Evolutionary conservation across 2,113 vertebrate species (phyloP).

Genomic region (Ptilorrhoa leucosticta): DNA sequence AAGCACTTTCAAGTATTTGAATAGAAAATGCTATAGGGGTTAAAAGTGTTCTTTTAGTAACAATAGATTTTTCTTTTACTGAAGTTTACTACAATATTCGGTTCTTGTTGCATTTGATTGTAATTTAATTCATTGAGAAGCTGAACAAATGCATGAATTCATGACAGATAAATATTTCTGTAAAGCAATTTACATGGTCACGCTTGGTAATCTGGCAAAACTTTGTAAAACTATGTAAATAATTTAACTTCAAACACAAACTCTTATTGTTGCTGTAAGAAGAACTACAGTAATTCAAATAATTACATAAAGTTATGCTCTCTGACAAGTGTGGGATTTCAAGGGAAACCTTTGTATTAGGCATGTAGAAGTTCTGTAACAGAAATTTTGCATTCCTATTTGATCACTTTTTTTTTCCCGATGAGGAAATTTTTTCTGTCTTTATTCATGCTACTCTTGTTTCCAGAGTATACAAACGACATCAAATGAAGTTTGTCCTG

Average conservation of each 20-base stretch:
- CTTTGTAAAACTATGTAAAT: neutral
- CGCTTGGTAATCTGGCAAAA: neutral
- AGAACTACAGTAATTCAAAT: neutral
- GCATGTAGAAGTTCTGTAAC: neutral
- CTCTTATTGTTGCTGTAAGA: neutral
- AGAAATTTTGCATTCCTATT: neutral
- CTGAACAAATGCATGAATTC: neutral
- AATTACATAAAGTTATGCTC: neutral
- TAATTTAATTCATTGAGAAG: neutral
- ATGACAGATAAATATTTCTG: neutral
- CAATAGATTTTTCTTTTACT: neutral
- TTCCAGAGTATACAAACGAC: neutral
- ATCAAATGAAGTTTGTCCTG: neutral
- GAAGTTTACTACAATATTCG: neutral
- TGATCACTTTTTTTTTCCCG: neutral
- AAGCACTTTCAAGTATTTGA: neutral
- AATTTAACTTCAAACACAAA: neutral
- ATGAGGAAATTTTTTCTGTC: neutral
- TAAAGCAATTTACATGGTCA: neutral
- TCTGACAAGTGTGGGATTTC: neutral
- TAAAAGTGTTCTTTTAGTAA: neutral
- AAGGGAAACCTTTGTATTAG: neutral
- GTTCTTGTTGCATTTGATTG: neutral
- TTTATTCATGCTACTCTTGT: neutral
- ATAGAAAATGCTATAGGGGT: neutral